Percentiles rank a stretch among this genome's conserved stretches.
These are phyloP conservation scores for Otolemur crassicaudatus DNA, from an alignment of 2,797 vertebrate genomes.

Conservation along the genomic window DNA sequence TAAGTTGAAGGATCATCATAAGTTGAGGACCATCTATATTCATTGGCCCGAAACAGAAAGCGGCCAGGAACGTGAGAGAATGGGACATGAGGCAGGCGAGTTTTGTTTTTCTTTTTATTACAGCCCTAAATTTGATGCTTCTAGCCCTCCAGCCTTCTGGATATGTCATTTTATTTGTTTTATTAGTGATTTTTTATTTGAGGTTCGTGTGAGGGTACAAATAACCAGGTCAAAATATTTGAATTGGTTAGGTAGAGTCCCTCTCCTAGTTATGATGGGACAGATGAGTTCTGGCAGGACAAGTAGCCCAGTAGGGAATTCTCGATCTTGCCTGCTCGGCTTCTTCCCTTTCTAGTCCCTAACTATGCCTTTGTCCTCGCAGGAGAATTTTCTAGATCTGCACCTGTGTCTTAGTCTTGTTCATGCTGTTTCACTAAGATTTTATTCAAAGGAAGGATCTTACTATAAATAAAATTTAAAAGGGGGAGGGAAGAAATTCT, in stretches of 20 bases:
- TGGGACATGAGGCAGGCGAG: rapidly evolving
- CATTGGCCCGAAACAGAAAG: background rate
- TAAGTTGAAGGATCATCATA: too few species aligned
- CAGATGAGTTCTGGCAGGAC: rapidly evolving
- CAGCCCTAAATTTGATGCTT: too few species aligned
- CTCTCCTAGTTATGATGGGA: background rate
- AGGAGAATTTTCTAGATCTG: background rate
- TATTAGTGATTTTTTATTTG: too few species aligned
- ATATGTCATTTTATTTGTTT: too few species aligned
- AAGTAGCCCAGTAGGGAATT: rapidly evolving
- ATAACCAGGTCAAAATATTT: too few species aligned
- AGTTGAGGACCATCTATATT: background rate
- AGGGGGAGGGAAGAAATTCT: background rate
- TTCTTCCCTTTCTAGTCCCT: background rate
- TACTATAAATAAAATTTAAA: background rate
- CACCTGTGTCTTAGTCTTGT: rapidly evolving
- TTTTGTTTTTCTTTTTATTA: too few species aligned
- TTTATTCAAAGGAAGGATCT: background rate
- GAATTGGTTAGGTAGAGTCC: too few species aligned
- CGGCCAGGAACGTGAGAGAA: background rate
- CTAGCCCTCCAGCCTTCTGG: too few species aligned
- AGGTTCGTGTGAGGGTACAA: too few species aligned
- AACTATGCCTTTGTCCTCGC: rapidly evolving
- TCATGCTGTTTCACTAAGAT: background rate
- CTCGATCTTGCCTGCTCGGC: rapidly evolving